Conservation (phyloP, 1,140 invertebrate genomes). For the Epicauta chinensis region DNA sequence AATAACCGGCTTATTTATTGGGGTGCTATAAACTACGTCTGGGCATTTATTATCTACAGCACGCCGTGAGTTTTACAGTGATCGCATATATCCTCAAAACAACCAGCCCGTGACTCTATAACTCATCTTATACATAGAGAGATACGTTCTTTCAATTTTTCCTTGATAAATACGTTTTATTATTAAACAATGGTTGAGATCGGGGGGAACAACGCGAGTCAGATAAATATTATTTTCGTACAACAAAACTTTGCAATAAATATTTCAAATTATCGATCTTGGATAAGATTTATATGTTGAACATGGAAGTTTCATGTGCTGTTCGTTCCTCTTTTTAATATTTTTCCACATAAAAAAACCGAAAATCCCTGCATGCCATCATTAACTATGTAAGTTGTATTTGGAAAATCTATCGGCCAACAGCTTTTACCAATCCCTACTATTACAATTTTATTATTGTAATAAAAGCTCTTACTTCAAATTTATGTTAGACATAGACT, state of each 20-base stretch:
- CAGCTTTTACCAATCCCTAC: slow-evolving; percentile 25
- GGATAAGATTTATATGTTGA: too few species aligned
- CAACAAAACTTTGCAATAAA: too few species aligned
- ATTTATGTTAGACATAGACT: slow-evolving; percentile 36
- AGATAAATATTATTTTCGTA: too few species aligned
- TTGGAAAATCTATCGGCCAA: neutral
- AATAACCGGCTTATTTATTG: slow-evolving; percentile 37
- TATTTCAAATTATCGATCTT: too few species aligned
- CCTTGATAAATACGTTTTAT: neutral
- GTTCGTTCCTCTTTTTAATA: too few species aligned
- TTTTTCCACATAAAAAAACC: too few species aligned
- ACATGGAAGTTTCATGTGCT: too few species aligned
- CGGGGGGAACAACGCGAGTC: too few species aligned
- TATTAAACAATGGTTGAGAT: too few species aligned
- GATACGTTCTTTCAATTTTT: neutral
- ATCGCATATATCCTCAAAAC: slow-evolving; percentile 26
- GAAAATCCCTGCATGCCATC: too few species aligned
- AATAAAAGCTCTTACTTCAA: slow-evolving; percentile 35
- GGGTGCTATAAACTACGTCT: slow-evolving; percentile 35
- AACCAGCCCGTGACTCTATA: slow-evolving; percentile 29
- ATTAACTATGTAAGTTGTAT: too few species aligned
- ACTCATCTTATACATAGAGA: slow-evolving; percentile 17
- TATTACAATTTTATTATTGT: slow-evolving; percentile 35
- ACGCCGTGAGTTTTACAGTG: slow-evolving; percentile 29
- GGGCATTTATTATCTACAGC: slow-evolving; percentile 35